These are phyloP conservation scores for Tetramorium parvispinum DNA, from an alignment of 1,140 invertebrate genomes.

Conservation along the genomic window DNA sequence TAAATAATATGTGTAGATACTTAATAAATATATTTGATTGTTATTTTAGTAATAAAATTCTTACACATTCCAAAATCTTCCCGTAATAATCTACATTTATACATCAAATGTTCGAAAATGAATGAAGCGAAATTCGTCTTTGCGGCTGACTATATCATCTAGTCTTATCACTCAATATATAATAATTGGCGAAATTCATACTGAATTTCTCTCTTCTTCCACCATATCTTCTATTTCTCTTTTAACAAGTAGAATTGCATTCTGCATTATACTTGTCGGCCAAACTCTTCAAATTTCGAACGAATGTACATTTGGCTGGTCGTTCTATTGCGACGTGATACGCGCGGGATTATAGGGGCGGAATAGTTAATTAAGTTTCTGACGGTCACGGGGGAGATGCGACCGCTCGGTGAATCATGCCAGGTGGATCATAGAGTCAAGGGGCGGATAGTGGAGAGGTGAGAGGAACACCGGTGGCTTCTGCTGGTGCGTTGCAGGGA, in stretches of 20 bases:
- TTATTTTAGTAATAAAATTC: neutral
- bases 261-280: constrained; percentile 20
- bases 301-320: constrained; percentile 38
- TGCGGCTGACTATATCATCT: neutral
- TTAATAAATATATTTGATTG: too few relatives aligned
- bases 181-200: neutral
- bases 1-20: neutral
- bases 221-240: neutral
- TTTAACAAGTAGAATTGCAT: constrained; percentile 19
- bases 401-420: constrained; percentile 79
- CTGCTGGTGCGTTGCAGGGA: constrained; percentile 5
- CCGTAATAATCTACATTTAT: neutral
- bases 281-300: constrained; percentile 51
- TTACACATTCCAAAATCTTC: neutral
- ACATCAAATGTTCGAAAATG: neutral
- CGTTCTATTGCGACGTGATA: constrained; percentile 30
- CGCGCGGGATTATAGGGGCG: constrained; percentile 75
- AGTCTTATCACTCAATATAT: neutral
- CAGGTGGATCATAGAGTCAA: constrained; percentile 57
- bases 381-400: constrained; percentile 77
- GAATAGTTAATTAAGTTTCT: constrained; percentile 84
- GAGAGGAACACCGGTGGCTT: constrained; percentile 38
- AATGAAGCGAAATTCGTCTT: neutral
- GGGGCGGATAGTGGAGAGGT: constrained; percentile 42
- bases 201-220: neutral